Evolutionary conservation across 2,113 vertebrate genomes (phyloP).

Genomic region (Cavia porcellus): DNA sequence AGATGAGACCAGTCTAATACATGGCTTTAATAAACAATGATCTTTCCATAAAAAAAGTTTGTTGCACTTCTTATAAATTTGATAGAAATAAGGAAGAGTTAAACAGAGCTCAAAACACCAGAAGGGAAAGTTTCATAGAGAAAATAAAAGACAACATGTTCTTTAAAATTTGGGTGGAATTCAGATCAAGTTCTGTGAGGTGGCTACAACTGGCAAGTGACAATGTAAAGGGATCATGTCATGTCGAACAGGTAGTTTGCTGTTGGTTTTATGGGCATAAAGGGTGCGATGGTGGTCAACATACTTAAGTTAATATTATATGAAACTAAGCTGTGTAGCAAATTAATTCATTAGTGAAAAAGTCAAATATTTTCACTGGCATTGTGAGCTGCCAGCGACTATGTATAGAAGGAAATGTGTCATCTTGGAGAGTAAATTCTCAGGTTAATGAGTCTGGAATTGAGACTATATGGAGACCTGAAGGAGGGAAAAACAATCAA

Average conservation of each 20-base stretch:
- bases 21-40: background rate
- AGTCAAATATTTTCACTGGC: background rate
- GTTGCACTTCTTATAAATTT: background rate
- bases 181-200: background rate
- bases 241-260: background rate
- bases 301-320: background rate
- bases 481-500: background rate
- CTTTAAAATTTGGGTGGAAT: background rate
- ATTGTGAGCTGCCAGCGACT: background rate
- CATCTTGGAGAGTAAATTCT: background rate
- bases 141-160: background rate
- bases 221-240: background rate
- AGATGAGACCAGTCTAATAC: background rate
- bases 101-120: background rate
- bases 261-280: background rate
- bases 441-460: background rate
- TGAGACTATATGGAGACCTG: background rate
- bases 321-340: background rate
- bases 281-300: accelerated
- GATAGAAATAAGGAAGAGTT: background rate
- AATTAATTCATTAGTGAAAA: background rate
- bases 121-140: background rate
- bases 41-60: background rate
- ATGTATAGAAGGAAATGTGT: background rate
- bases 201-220: background rate